Evolutionary conservation across 2,797 vertebrate genomes (phyloP), one percentile per base, ranked within the genome.

Genomic region (Chelon labrosus): DNA sequence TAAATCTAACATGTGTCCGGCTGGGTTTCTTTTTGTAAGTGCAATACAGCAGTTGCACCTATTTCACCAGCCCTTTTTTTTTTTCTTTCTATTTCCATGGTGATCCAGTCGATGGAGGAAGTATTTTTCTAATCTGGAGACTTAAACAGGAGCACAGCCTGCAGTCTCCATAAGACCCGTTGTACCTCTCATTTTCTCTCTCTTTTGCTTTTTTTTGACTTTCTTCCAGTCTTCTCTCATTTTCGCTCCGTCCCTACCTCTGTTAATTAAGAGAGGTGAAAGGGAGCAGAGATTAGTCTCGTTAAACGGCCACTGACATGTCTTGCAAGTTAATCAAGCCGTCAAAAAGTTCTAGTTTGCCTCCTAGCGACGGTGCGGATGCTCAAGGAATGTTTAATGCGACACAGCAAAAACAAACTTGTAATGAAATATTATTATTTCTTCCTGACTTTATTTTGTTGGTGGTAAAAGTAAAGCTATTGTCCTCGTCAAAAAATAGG

Each of bases 231-330:
- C 77, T 41, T 27, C 16, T 65, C 46, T 69, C 13, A 38, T 38
- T 77, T 75, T 62, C 42, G 5, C 44, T 56, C 69, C 16, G 31
- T 71, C 31, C 27, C 13, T 25, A 38, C 41, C 37, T 72, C 31
- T 74, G 60, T 71, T 88, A 83, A 86, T 88, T 79, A 79, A 75
- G 64, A 70, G 59, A 73, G 47, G 67, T 72, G 73, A 74, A 77
- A 70, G 52, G 41, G 22, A 82, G 50, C 47, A n/a, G n/a, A 65
- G 54, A 86, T 80, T 73, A 75, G 55, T 77, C 51, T 70, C 20
- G 49, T 66, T 44, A 80, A 78, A 66, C 17, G 17, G 38, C 38
- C 27, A 38, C 46, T 55, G 16, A 70, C 13, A 51, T 60, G 49
- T 54, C 35, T 27, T 39, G 61, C 51, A 67, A 64, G 51, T 75